Evolutionary conservation across 2,888 invertebrate species (phyloP).

Genomic region (Eustalomyia histrio): DNA sequence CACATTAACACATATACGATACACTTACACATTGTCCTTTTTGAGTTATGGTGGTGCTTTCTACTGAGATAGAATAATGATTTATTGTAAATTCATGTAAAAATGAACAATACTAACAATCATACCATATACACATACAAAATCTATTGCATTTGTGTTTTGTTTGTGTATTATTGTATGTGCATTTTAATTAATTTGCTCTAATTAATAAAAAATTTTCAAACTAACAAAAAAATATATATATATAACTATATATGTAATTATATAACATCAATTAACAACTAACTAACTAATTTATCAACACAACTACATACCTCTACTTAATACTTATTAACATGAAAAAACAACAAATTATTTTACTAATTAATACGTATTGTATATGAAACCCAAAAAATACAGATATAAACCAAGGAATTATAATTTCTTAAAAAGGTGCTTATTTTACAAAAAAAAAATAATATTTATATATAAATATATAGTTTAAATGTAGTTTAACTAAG

Average conservation of each 20-base stretch:
- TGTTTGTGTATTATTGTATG: slow-evolving; percentile 74
- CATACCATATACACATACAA: slow-evolving; percentile 74
- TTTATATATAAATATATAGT: background rate
- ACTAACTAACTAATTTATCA: background rate
- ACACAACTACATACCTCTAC: slow-evolving; percentile 1
- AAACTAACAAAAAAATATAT: slow-evolving; percentile 33
- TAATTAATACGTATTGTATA: slow-evolving; percentile 13
- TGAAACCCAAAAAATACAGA: background rate
- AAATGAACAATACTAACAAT: slow-evolving; percentile 55
- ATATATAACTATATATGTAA: background rate
- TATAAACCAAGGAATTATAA: background rate
- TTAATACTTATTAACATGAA: background rate
- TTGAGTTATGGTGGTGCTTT: slow-evolving; percentile 79
- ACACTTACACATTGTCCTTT: slow-evolving; percentile 61
- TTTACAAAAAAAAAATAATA: background rate
- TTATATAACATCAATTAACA: slow-evolving; percentile 5
- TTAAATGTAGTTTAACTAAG: background rate
- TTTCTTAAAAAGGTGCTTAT: background rate
- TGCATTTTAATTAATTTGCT: slow-evolving; percentile 65
- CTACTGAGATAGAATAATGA: slow-evolving; percentile 72
- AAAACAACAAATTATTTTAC: background rate
- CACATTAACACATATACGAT: slow-evolving; percentile 6
- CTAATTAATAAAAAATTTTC: slow-evolving; percentile 5
- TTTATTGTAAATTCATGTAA: slow-evolving; percentile 34
- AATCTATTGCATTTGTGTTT: slow-evolving; percentile 67